phyloP scores from a whole-genome alignment of 2,797 vertebrate species.

The Acipenser oxyrinchus region DNA sequence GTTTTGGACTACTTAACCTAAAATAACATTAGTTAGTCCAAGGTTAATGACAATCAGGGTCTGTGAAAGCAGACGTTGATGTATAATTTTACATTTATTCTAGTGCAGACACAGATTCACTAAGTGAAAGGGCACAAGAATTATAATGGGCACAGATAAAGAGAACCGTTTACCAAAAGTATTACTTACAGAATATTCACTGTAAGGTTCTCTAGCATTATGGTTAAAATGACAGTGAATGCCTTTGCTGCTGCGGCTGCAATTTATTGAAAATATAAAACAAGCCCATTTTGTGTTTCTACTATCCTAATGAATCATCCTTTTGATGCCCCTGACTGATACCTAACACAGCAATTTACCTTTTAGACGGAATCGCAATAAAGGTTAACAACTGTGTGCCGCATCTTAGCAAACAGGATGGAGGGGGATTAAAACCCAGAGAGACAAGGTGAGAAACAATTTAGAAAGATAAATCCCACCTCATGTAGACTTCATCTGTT shows the following conservation, averaged over 20 bases:
- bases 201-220: neutral
- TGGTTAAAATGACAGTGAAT: neutral
- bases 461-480: slow-evolving; percentile 69
- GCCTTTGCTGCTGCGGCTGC: neutral
- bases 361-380: slow-evolving; percentile 1
- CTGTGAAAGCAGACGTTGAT: no score
- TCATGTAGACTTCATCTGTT: slow-evolving; percentile 75
- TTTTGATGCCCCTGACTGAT: neutral
- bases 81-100: no score
- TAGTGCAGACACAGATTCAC: no score
- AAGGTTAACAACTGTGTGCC: slow-evolving; percentile 37
- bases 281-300: neutral
- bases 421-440: slow-evolving; percentile 72
- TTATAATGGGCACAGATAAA: no score
- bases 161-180: no score
- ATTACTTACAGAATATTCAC: no score
- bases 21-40: no score
- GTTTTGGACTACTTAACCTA: no score
- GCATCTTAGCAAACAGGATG: slow-evolving; percentile 39
- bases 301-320: neutral
- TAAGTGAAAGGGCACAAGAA: no score
- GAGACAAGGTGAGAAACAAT: slow-evolving; percentile 73
- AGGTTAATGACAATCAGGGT: no score
- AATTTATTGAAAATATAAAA: no score
- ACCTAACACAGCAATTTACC: slow-evolving; percentile 22